Percentiles rank a stretch among this genome's conserved stretches.
These are phyloP conservation scores for Baccha elongata DNA, from an alignment of 2,888 invertebrate species.

Conservation along the genomic window DNA sequence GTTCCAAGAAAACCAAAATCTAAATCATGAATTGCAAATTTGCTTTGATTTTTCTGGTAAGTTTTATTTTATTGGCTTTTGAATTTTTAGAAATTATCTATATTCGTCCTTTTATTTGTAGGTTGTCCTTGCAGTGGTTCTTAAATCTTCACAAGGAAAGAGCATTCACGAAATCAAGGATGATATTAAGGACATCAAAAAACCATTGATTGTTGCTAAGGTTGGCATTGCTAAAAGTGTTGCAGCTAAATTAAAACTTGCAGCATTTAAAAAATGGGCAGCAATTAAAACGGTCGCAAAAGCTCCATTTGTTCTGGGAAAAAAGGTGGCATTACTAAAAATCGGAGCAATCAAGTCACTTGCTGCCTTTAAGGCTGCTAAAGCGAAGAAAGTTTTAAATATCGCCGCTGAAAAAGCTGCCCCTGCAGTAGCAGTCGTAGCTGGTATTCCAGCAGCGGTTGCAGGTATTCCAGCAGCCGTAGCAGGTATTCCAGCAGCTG, in stretches of 20 bases:
- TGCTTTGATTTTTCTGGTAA: constrained; percentile 58
- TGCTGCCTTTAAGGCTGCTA: constrained; percentile 38
- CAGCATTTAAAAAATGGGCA: constrained; percentile 48
- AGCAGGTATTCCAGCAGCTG: constrained; percentile 6
- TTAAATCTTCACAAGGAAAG: constrained; percentile 35
- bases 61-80: not conserved
- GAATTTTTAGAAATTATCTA: not conserved
- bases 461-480: constrained; percentile 8
- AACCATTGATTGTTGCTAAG: constrained; percentile 22
- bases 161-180: constrained; percentile 22
- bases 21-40: constrained; percentile 51
- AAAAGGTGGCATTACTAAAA: constrained; percentile 44
- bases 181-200: constrained; percentile 14
- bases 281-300: constrained; percentile 24
- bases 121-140: constrained; percentile 44
- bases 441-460: constrained; percentile 27
- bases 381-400: constrained; percentile 31
- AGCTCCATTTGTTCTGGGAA: constrained; percentile 43
- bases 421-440: constrained; percentile 19
- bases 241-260: constrained; percentile 51
- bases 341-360: constrained; percentile 46
- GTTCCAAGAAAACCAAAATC: not conserved
- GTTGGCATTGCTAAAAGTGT: constrained; percentile 36
- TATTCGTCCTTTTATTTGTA: not conserved
- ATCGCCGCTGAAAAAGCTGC: constrained; percentile 37